A percentile compares a stretch with the other conserved stretches of the same genome.
Evolutionary conservation across 1,140 invertebrate genomes (phyloP).

Genomic region (Cephus cinctus): DNA sequence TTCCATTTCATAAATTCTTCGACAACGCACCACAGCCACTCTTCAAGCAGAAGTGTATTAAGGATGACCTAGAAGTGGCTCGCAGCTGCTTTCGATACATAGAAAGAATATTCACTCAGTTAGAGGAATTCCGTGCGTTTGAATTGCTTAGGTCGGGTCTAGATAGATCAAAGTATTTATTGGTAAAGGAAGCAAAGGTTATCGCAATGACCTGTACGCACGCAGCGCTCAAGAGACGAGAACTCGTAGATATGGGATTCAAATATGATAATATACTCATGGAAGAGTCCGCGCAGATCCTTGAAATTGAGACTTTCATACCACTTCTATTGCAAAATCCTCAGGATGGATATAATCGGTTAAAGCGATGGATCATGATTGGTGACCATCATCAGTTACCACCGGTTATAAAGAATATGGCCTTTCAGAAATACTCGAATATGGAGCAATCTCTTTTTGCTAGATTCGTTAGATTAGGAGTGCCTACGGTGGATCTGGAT

Average conservation of each 20-base stretch:
- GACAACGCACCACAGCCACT: constrained; percentile 90
- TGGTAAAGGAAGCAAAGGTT: constrained; percentile 99
- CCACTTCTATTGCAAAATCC: constrained; percentile 97
- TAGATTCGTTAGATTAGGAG: constrained; percentile 90
- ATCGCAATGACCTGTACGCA: constrained; percentile 99
- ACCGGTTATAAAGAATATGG: constrained; percentile 99
- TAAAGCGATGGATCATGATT: constrained; percentile 99
- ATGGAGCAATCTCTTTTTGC: constrained; percentile 99
- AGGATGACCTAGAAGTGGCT: constrained; percentile 90
- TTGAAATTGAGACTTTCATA: constrained; percentile 99
- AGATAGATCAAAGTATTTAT: constrained; percentile 92
- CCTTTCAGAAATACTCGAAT: constrained; percentile 99
- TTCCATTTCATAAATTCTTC: constrained; percentile 93
- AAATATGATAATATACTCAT: constrained; percentile 99
- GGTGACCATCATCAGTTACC: constrained; percentile 99
- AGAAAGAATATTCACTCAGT: constrained; percentile 91
- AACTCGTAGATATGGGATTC: constrained; percentile 93
- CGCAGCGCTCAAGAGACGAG: constrained; percentile 94
- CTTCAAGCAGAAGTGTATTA: constrained; percentile 77
- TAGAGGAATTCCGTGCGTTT: constrained; percentile 98
- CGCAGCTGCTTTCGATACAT: constrained; percentile 94
- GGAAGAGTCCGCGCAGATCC: constrained; percentile 98
- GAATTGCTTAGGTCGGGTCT: constrained; percentile 92
- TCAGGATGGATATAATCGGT: constrained; percentile 89
- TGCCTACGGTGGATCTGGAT: constrained; percentile 96